Percentiles rank a stretch among this genome's conserved stretches.
Conservation (phyloP, 2,113 vertebrate genomes). For the Emydura subglobosa region DNA sequence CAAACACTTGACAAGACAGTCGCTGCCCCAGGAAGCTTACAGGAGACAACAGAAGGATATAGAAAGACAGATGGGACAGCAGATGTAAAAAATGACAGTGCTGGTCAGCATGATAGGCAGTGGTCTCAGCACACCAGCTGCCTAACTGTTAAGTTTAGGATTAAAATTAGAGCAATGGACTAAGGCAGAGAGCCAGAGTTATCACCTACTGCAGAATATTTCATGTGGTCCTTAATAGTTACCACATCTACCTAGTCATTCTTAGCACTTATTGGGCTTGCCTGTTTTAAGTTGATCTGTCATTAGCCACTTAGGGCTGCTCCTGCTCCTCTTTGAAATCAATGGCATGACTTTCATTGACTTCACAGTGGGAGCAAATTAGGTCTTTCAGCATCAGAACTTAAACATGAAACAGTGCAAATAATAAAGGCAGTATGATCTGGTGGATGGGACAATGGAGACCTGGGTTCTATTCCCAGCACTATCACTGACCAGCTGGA, state of each 20-base stretch:
- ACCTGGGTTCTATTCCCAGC: rapidly evolving
- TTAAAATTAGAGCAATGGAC: too few relatives aligned
- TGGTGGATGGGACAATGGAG: rapidly evolving
- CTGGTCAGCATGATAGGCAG: too few relatives aligned
- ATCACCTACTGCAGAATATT: rapidly evolving
- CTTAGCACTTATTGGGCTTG: neutral
- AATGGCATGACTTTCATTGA: neutral
- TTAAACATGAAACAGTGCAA: neutral
- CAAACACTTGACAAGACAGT: too few relatives aligned
- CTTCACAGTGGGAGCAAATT: neutral
- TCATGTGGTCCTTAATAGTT: neutral
- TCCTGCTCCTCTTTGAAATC: neutral
- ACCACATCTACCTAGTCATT: rapidly evolving
- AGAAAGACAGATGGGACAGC: too few relatives aligned
- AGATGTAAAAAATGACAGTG: too few relatives aligned
- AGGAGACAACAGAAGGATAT: too few relatives aligned
- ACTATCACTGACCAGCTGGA: too few relatives aligned
- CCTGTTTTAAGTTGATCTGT: neutral
- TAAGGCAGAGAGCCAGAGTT: too few relatives aligned
- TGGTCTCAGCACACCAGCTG: too few relatives aligned
- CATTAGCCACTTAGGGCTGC: neutral
- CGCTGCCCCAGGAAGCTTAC: too few relatives aligned
- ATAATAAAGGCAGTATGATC: neutral
- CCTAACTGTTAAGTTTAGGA: too few relatives aligned
- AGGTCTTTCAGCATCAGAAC: neutral